Evolutionary conservation across 2,797 vertebrate species (phyloP), one percentile per base, ranked within the genome.

Genomic region (Trematomus bernacchii): DNA sequence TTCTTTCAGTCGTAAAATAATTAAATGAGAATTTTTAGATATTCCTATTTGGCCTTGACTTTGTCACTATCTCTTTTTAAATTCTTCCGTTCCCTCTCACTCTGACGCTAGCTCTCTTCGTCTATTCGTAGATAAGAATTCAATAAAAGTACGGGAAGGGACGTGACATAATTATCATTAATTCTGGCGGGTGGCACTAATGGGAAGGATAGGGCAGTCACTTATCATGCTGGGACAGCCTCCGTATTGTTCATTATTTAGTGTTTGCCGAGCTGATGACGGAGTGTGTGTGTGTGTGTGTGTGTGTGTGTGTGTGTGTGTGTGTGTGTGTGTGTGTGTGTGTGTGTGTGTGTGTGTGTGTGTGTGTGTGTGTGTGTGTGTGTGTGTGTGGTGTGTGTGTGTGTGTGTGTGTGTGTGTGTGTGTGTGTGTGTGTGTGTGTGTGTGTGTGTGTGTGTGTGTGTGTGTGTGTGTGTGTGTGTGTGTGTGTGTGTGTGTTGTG

Each of bases 251-350:
- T 98, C 97, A 97, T 97, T 97, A 97, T 97, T 97, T 96, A 95
- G 96, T 98, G 97, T 99, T 99, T 99, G 98, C 96, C 88, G 90
- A 97, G 96, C 95, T 95, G 96, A 97, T 96, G 96, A 85, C 71
- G 37, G 79, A 82, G 85, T 85, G 27, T 16, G 85, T 66, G 79
- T 80, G 84, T 30, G 76, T 78, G n/a, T 46, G 55, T 60, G 12
- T 42, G 78, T 10, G 33, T 73, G 80, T 50, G 11, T 10, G 52
- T 66, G 66, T 13, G 43, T 50, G 74, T 73, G 64, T 44, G 42
- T 16, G 55, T 16, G 48, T 13, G 58, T 3, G 11, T 10, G 52
- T 66, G 66, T 13, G 43, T 50, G 74, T 71, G 64, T 44, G 42
- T 16, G 55, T 18, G 51, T 13, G 58, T 3, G 27, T 85, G 30